Percentiles rank a stretch among this genome's conserved stretches.
Conservation (phyloP, 2,888 invertebrate genomes). For the Aporophyla nigra region DNA sequence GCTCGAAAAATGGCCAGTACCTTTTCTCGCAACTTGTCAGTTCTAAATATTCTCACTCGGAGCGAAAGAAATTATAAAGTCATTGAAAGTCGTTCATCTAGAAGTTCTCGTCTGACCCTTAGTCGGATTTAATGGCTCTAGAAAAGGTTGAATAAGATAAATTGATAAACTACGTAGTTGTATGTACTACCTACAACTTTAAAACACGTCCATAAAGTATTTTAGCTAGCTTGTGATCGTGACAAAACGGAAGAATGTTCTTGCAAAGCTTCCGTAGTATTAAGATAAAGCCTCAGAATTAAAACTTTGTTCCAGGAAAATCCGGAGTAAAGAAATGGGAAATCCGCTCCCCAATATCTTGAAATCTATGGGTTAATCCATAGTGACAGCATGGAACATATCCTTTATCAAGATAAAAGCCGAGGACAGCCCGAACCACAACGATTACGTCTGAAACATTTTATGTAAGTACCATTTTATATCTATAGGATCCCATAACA, state of each 20-base stretch:
- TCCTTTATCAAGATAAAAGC: slow-evolving; percentile 58
- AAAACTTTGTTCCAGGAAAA: slow-evolving; percentile 36
- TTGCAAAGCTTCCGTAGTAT: slow-evolving; percentile 11
- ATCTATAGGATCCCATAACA: slow-evolving; percentile 17
- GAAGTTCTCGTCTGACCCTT: slow-evolving; percentile 18
- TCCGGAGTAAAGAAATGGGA: slow-evolving; percentile 24
- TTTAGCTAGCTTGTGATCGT: neutral
- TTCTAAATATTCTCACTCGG: slow-evolving; percentile 26
- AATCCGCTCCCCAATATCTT: slow-evolving; percentile 41
- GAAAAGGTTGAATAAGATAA: slow-evolving; percentile 17
- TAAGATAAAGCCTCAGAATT: slow-evolving; percentile 12
- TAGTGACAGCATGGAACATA: slow-evolving; percentile 46
- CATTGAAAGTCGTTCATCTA: slow-evolving; percentile 1
- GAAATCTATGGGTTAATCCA: slow-evolving; percentile 61
- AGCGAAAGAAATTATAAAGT: slow-evolving; percentile 22
- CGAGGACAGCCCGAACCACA: slow-evolving; percentile 39
- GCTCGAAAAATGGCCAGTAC: neutral
- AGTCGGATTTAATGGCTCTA: slow-evolving; percentile 15
- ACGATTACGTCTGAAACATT: slow-evolving; percentile 37
- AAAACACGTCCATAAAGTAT: slow-evolving; percentile 4
- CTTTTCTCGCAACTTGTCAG: neutral
- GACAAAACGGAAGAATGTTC: neutral
- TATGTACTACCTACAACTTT: neutral
- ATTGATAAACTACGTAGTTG: slow-evolving; percentile 8
- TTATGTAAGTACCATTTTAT: slow-evolving; percentile 41